Evolutionary conservation across 2,888 invertebrate genomes (phyloP), one percentile per base, ranked within the genome.

Genomic region (Aquatica leii): DNA sequence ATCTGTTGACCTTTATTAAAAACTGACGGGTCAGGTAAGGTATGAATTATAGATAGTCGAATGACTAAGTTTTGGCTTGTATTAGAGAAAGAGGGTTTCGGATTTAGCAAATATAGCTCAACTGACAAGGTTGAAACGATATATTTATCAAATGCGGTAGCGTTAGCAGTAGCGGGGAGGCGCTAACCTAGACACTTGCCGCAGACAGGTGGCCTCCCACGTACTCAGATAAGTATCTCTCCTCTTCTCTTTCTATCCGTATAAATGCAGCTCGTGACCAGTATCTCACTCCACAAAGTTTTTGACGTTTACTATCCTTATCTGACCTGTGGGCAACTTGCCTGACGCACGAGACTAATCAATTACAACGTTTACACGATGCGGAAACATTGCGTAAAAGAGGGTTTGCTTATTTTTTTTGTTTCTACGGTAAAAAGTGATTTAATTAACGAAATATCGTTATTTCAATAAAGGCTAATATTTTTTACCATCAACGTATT

Each of bases 171-270:
- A 63, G 64, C 65, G 69, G 59, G 73, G 76, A 74, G 75, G 78
- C 75, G 78, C 76, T 78, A 78, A 77, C 77, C 78, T 77, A 78
- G 78, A 78, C 79, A 78, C 79, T 80, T 79, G 78, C 80, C 78
- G 79, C 79, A 78, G 79, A 79, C 80, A 80, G 79, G 79, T 79
- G 78, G 78, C 78, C 78, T 77, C 78, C 77, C 78, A 78, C 75
- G 76, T 72, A 69, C 70, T 67, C 71, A 70, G 59, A 68, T 70
- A 67, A 66, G 66, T 66, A 60, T 66, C 66, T 69, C 61, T 4
- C 65, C 66, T 69, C 61, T 4, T 50, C 48, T 59, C 46, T 34
- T 41, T 51, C 34, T 50, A 20, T 15, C 51, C 40, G 34, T 40
- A 41, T 43, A 18, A 46, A 54, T 40, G 58, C 43, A 15, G 24